Percentiles rank a stretch among this genome's conserved stretches.
Conservation (phyloP, 2,113 vertebrate species). For the Cyprinus carpio region DNA sequence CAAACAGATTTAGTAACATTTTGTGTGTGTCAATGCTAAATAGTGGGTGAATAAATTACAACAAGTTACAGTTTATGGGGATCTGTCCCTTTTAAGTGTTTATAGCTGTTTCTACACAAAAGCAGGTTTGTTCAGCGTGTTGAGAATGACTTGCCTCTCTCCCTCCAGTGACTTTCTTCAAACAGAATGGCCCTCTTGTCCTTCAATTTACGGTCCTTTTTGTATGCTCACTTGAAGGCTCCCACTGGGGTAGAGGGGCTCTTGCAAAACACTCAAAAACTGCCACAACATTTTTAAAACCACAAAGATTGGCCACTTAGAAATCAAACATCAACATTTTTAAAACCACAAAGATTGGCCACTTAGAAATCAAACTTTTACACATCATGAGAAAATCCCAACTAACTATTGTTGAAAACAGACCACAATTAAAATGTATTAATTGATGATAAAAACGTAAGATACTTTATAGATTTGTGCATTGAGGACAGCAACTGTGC, state of each 20-base stretch:
- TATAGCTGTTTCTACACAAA: background rate
- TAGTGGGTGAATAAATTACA: background rate
- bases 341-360: background rate
- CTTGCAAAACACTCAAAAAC: background rate
- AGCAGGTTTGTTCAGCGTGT: background rate
- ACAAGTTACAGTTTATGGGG: background rate
- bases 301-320: no score
- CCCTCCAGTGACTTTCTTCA: background rate
- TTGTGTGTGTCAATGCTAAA: background rate
- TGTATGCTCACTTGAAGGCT: background rate
- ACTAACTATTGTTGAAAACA: background rate
- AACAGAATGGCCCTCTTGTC: background rate
- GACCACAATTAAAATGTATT: background rate
- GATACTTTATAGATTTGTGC: background rate
- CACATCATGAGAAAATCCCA: background rate
- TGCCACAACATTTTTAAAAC: no score
- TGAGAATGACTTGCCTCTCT: constrained; percentile 24
- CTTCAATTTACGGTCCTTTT: background rate
- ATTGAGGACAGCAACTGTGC: background rate
- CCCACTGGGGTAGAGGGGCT: background rate
- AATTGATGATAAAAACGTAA: background rate
- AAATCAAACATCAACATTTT: background rate
- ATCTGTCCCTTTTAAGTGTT: background rate
- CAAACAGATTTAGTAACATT: background rate
- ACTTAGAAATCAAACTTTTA: background rate